Conservation (phyloP, 2,113 vertebrate genomes). For the Myiopsitta monachus region DNA sequence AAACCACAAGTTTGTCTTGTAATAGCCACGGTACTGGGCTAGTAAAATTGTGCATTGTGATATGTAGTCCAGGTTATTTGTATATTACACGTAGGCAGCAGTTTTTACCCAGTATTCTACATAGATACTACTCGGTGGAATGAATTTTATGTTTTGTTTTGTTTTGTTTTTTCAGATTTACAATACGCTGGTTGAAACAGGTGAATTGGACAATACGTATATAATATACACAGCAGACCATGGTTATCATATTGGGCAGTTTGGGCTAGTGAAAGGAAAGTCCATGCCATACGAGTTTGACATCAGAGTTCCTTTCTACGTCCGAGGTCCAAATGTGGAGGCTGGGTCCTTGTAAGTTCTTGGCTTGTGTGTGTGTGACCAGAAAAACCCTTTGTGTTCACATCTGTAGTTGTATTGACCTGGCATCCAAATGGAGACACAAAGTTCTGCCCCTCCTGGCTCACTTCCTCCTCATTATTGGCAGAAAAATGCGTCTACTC, state of each 20-base stretch:
- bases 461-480: background rate
- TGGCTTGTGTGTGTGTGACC: background rate
- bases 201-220: constrained; percentile 94
- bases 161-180: constrained; percentile 78
- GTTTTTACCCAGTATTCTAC: background rate
- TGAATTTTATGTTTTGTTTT: background rate
- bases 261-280: constrained; percentile 96
- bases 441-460: background rate
- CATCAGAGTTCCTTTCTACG: constrained; percentile 93
- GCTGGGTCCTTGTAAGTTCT: constrained; percentile 87
- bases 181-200: constrained; percentile 87
- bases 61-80: background rate
- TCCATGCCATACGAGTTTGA: constrained; percentile 99
- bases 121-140: background rate
- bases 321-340: constrained; percentile 93
- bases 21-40: background rate
- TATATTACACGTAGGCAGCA: background rate
- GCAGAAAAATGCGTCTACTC: background rate
- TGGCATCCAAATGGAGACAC: background rate
- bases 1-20: background rate
- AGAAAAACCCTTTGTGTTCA: background rate
- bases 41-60: background rate
- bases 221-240: constrained; percentile 96
- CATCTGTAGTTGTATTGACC: background rate
- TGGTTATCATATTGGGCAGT: constrained; percentile 97